Conservation (phyloP, 2,888 invertebrate genomes). For the Caenorhabditis angaria region DNA sequence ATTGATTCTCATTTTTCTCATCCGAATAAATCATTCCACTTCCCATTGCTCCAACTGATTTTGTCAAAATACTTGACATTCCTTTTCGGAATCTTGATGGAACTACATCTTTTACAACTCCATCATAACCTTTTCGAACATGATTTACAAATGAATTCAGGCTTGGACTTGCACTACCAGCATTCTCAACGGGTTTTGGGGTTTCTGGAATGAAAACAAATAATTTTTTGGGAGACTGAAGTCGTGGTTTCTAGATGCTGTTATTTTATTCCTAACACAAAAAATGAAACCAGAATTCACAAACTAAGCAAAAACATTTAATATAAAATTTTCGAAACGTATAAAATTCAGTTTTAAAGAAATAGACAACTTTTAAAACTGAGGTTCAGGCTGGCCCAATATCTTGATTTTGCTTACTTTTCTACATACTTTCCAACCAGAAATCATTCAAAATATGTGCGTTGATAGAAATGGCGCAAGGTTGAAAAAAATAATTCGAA, state of each 20-base stretch:
- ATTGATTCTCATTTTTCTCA: constrained; percentile 27
- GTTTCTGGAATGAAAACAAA: constrained; percentile 16
- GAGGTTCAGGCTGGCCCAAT: no score
- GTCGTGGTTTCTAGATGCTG: not conserved
- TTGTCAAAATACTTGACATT: constrained; percentile 51
- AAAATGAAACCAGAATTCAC: no score
- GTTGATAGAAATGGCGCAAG: no score
- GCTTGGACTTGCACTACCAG: constrained; percentile 45
- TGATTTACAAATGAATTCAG: constrained; percentile 64
- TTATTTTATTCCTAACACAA: no score
- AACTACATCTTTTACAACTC: constrained; percentile 28
- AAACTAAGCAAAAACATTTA: no score
- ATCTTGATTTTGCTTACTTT: no score
- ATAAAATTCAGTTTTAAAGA: no score
- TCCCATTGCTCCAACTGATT: constrained; percentile 54
- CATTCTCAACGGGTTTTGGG: constrained; percentile 12
- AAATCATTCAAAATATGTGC: no score
- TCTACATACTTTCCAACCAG: no score
- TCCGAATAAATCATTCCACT: constrained; percentile 44
- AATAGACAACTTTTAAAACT: no score
- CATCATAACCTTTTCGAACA: constrained; percentile 63
- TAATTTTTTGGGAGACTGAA: not conserved
- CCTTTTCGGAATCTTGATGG: constrained; percentile 43
- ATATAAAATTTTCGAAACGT: no score
- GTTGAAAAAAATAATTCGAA: no score